Base-by-base conservation (phyloP, 1,140 invertebrate species). In the Hyles vespertilio region DNA sequence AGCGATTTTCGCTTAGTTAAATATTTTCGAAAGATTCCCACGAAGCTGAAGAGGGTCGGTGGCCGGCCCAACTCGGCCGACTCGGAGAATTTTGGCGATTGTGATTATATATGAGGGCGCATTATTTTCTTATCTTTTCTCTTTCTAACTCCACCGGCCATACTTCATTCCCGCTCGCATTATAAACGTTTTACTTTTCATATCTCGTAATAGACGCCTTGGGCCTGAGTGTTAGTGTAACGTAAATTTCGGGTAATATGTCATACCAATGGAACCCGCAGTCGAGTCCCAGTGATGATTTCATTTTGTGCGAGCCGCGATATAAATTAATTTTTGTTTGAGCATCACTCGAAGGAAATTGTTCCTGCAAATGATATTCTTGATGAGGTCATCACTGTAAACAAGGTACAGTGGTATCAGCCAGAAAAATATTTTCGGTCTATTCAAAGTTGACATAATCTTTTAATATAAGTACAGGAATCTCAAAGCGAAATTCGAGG, bases 111-210 rank as follows among this genome's bases (percentile, higher is more conserved):
- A 85, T 83, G 79, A 70, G 69, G 74, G 76, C 72, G 79, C 74
- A 83, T 85, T 85, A 85, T 82, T 82, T 85, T 84, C 82, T 84
- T 85, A 85, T 85, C 82, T 85, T 85, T 79, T 78, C 74, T 83
- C 71, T 79, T 83, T 76, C 79, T 82, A 82, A 81, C 80, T 74
- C 72, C 68, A 81, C 73, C 76, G 63, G 59, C 72, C 82, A 85
- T 85, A 82, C 79, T 84, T 87, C 79, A 87, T 83, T 82, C 72
- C 63, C 71, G 61, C 70, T 76, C 71, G 77, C 74, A 81, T 85
- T 87, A 84, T 81, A 80, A 83, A 77, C 80, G 80, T 76, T 84
- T 81, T 87, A 81, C 75, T 80, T 82, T 86, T 78, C 72, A 84
- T 84, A 87, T 84, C 71, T 72, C 72, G 59, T 76, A 76, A 79